Evolutionary conservation across 2,113 vertebrate species (phyloP).

Genomic region (Orycteropus afer): DNA sequence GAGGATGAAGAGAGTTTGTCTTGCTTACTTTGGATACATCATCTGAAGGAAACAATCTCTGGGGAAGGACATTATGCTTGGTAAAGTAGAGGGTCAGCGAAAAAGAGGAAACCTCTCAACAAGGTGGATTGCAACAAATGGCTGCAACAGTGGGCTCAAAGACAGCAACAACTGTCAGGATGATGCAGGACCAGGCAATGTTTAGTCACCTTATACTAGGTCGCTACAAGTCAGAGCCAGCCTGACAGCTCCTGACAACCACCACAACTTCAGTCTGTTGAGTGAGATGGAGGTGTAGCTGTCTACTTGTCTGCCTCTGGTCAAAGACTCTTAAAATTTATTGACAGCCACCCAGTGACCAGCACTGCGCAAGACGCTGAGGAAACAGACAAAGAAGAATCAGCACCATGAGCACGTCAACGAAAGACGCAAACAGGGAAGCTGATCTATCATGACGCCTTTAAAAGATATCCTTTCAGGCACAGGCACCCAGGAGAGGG

Average conservation of each 20-base stretch:
- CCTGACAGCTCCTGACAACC: too few relatives aligned
- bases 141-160: not conserved
- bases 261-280: not conserved
- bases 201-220: too few relatives aligned
- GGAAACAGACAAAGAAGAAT: not conserved
- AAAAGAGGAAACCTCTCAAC: too few relatives aligned
- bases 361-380: not conserved
- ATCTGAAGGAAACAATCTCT: not conserved
- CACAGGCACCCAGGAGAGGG: not conserved
- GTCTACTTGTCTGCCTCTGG: not conserved
- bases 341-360: not conserved
- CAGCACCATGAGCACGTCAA: accelerated
- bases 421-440: accelerated
- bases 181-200: too few relatives aligned
- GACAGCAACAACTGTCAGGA: too few relatives aligned
- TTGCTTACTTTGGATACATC: not conserved
- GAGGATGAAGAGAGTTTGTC: not conserved
- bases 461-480: not conserved
- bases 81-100: not conserved
- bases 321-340: not conserved
- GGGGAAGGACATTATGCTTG: not conserved
- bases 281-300: not conserved
- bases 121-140: not conserved
- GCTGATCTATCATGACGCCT: not conserved
- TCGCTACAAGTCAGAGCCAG: too few relatives aligned